These are phyloP conservation scores for Drosophila anceps DNA, from an alignment of 2,888 invertebrate genomes.

Conservation along the genomic window DNA sequence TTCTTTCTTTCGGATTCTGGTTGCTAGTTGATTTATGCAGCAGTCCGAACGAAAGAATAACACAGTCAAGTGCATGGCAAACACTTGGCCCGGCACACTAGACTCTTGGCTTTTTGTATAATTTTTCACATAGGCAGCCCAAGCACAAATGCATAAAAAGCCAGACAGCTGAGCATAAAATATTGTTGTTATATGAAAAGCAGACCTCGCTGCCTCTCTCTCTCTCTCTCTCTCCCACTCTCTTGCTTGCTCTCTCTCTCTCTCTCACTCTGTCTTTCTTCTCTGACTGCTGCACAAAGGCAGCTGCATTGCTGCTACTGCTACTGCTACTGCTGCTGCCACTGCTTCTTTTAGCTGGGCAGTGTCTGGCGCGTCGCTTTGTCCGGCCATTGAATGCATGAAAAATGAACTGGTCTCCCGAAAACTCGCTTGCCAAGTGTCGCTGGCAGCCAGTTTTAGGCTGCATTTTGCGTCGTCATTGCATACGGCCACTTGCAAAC, in stretches of 20 bases:
- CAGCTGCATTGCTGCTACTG: conserved; percentile 57
- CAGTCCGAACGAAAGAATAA: conserved; percentile 68
- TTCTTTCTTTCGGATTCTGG: neutral
- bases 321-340: conserved; percentile 29
- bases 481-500: conserved; percentile 42
- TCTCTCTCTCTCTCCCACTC: neutral
- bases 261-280: neutral
- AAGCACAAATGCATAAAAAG: conserved; percentile 80
- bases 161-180: conserved; percentile 82
- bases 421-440: conserved; percentile 62
- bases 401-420: conserved; percentile 71
- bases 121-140: conserved; percentile 78
- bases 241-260: neutral
- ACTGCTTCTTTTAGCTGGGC: conserved; percentile 36
- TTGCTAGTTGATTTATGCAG: conserved; percentile 72
- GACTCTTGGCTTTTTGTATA: conserved; percentile 70
- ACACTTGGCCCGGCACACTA: conserved; percentile 64
- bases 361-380: conserved; percentile 70
- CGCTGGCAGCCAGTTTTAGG: conserved; percentile 73
- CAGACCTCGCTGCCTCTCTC: conserved; percentile 43
- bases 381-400: conserved; percentile 75
- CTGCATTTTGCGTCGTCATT: conserved; percentile 74
- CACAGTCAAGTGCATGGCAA: conserved; percentile 81
- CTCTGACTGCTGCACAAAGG: conserved; percentile 37
- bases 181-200: conserved; percentile 81